These are phyloP conservation scores for Poeciliopsis gracilis DNA, from an alignment of 2,797 vertebrate species.

Conservation along the genomic window DNA sequence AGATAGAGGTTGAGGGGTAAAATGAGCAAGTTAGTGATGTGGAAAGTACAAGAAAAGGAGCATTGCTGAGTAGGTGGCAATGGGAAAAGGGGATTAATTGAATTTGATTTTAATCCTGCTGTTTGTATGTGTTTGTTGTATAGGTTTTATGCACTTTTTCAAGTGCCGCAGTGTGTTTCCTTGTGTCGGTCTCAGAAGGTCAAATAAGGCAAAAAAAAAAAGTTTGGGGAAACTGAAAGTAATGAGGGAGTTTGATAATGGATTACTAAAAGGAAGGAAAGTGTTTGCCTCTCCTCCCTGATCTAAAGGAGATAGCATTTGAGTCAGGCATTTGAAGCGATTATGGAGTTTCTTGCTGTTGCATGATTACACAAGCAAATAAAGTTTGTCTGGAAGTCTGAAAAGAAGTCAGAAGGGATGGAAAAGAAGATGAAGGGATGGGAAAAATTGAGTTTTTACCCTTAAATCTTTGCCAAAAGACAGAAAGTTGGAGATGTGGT, in stretches of 20 bases:
- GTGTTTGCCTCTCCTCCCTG: constrained; percentile 19
- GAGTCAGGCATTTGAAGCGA: constrained; percentile 37
- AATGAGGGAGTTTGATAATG: background rate
- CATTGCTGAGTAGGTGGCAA: constrained; percentile 60
- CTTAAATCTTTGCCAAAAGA: constrained; percentile 30
- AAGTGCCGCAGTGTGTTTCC: constrained; percentile 11
- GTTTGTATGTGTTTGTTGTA: constrained; percentile 51
- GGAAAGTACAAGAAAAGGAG: constrained; percentile 66
- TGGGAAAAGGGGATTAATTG: constrained; percentile 72
- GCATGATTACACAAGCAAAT: constrained; percentile 51
- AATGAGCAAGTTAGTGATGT: constrained; percentile 71
- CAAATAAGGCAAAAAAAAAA: constrained; percentile 30
- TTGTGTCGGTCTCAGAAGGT: constrained; percentile 35
- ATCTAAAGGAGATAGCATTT: constrained; percentile 45
- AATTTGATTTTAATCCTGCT: constrained; percentile 68
- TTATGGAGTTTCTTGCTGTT: constrained; percentile 43
- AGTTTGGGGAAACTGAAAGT: constrained; percentile 32
- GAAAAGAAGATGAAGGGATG: constrained; percentile 2
- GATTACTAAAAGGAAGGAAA: constrained; percentile 46
- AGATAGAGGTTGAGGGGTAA: constrained; percentile 61
- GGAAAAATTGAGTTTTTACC: constrained; percentile 30
- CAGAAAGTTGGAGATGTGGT: constrained; percentile 44
- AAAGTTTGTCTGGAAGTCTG: constrained; percentile 33
- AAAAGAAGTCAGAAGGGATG: constrained; percentile 5
- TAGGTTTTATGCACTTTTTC: constrained; percentile 23